Evolutionary conservation across 2,888 invertebrate species (phyloP).

Genomic region (Acanthacorydalis orientalis): DNA sequence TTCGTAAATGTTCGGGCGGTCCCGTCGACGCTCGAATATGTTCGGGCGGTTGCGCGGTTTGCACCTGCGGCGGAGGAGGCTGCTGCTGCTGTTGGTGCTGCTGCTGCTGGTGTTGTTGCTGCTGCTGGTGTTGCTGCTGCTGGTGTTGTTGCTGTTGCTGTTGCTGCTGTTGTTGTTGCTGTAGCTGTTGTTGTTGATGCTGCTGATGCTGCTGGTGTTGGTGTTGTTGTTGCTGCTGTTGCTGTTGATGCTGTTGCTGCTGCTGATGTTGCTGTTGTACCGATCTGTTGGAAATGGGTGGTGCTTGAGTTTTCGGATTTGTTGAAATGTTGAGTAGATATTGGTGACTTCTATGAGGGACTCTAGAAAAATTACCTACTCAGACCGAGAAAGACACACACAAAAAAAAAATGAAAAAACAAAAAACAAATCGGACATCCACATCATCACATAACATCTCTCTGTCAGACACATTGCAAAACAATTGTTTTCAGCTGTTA

Average conservation of each 20-base stretch:
- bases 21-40: neutral
- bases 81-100: conserved; percentile 26
- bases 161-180: conserved; percentile 23
- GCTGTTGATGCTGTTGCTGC: neutral
- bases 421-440: too few relatives aligned
- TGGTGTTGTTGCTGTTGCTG: conserved; percentile 25
- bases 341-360: too few relatives aligned
- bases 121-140: conserved; percentile 26
- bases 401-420: too few relatives aligned
- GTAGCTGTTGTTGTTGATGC: conserved; percentile 23
- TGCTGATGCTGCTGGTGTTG: conserved; percentile 18
- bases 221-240: conserved; percentile 13
- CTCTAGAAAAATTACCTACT: too few relatives aligned
- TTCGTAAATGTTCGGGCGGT: conserved; percentile 16
- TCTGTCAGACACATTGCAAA: too few relatives aligned
- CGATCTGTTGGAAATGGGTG: conserved; percentile 3
- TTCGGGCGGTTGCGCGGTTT: neutral
- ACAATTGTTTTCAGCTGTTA: too few relatives aligned
- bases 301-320: conserved; percentile 1
- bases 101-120: conserved; percentile 28
- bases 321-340: too few relatives aligned
- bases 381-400: too few relatives aligned
- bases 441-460: too few relatives aligned
- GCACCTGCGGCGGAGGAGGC: conserved; percentile 6
- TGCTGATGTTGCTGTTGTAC: neutral